Conservation (phyloP, 2,888 invertebrate genomes). For the Campoletis raptor region DNA sequence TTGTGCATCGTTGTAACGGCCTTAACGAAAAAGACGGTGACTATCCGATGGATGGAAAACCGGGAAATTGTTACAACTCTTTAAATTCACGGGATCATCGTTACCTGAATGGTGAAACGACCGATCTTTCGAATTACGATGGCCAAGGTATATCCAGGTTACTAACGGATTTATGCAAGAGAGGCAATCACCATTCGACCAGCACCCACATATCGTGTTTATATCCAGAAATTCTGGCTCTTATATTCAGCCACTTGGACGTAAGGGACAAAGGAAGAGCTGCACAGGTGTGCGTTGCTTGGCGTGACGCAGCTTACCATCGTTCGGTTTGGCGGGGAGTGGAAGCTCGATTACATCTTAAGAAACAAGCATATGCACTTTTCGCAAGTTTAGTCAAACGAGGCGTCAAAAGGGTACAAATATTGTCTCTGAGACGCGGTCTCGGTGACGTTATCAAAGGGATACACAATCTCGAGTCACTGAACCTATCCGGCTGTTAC, state of each 20-base stretch:
- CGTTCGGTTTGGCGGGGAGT: constrained; percentile 97
- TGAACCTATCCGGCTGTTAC: constrained; percentile 97
- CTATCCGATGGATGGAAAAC: constrained; percentile 77
- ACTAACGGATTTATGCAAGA: constrained; percentile 67
- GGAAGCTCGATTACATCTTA: constrained; percentile 95
- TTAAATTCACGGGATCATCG: constrained; percentile 66
- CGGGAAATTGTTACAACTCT: constrained; percentile 67
- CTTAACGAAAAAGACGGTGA: constrained; percentile 67
- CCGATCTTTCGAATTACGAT: constrained; percentile 69
- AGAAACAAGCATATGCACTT: constrained; percentile 92
- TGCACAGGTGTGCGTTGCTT: constrained; percentile 95
- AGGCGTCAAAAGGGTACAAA: constrained; percentile 95
- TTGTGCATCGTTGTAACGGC: constrained; percentile 73
- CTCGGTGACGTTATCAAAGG: constrained; percentile 94
- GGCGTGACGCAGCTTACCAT: constrained; percentile 97
- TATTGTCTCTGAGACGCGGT: constrained; percentile 93
- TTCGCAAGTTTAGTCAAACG: constrained; percentile 94
- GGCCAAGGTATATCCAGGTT: constrained; percentile 74
- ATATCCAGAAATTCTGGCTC: constrained; percentile 96
- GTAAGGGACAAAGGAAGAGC: constrained; percentile 95
- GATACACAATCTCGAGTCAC: constrained; percentile 93
- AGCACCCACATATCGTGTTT: constrained; percentile 92
- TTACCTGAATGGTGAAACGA: constrained; percentile 67
- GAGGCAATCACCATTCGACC: constrained; percentile 61
- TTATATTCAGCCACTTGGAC: constrained; percentile 96